Conservation (phyloP, 2,113 vertebrate genomes). For the Tachysurus fulvidraco region DNA sequence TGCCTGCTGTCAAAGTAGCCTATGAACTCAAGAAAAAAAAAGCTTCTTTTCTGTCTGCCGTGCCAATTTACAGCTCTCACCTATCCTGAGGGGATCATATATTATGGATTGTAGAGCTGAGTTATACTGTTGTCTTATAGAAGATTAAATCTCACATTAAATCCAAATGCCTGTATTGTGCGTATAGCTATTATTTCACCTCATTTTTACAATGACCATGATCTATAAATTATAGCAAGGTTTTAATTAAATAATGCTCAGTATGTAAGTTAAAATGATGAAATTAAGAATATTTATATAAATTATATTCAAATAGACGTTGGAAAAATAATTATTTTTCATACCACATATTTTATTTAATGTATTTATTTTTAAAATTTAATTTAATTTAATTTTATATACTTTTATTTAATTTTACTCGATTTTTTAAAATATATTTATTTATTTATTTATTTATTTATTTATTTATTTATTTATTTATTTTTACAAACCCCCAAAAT, state of each 20-base stretch:
- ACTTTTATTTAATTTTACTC: too few species aligned
- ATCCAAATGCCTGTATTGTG: background rate
- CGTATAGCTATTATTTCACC: background rate
- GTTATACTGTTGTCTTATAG: constrained; percentile 32
- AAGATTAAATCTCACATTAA: constrained; percentile 32
- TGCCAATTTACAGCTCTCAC: constrained; percentile 38
- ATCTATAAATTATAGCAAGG: background rate
- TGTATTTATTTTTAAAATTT: too few species aligned
- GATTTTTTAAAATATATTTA: too few species aligned
- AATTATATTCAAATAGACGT: too few species aligned
- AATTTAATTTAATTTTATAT: too few species aligned
- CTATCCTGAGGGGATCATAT: constrained; percentile 44
- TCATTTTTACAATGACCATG: background rate
- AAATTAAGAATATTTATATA: too few species aligned
- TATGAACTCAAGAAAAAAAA: constrained; percentile 31
- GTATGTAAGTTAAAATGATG: background rate
- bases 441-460: too few species aligned
- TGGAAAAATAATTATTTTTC: too few species aligned
- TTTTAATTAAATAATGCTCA: background rate
- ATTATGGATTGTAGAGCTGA: constrained; percentile 36
- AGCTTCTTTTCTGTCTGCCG: constrained; percentile 34
- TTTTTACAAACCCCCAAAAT: background rate
- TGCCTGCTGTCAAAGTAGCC: constrained; percentile 33
- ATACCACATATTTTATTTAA: too few species aligned
- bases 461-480: background rate